These are phyloP conservation scores for Drosophila serrata DNA, from an alignment of 1,140 invertebrate species.

Conservation along the genomic window DNA sequence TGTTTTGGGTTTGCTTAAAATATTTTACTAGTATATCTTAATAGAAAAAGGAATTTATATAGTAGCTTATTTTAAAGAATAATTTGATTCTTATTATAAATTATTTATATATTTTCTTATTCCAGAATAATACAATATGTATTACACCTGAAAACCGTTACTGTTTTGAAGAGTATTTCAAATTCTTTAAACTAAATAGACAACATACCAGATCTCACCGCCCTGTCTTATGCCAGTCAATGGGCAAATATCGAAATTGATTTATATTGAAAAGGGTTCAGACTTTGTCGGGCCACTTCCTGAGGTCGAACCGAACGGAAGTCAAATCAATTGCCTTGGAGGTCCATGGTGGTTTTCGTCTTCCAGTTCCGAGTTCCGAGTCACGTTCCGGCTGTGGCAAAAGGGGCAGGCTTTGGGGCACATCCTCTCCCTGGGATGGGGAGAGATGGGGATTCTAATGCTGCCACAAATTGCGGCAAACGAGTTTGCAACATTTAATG, in stretches of 20 bases:
- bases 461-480: constrained; percentile 79
- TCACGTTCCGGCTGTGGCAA: constrained; percentile 41
- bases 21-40: no score
- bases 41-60: no score
- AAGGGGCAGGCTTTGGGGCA: constrained; percentile 9
- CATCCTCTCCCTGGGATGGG: constrained; percentile 15
- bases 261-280: constrained; percentile 81
- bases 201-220: not conserved
- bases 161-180: not conserved
- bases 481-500: constrained; percentile 81
- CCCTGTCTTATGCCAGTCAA: constrained; percentile 14
- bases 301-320: constrained; percentile 64
- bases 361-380: constrained; percentile 6
- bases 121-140: no score
- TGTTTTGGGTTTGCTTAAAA: no score
- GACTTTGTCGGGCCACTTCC: constrained; percentile 68
- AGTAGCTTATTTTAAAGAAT: no score
- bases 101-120: no score
- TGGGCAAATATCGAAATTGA: constrained; percentile 77
- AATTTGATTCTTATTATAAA: no score
- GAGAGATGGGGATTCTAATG: constrained; percentile 25
- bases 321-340: constrained; percentile 76
- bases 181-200: not conserved
- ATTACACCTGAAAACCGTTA: no score
- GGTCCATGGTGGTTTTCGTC: not conserved